These are phyloP conservation scores for Trinectes maculatus DNA, from an alignment of 2,113 vertebrate species.

Conservation along the genomic window DNA sequence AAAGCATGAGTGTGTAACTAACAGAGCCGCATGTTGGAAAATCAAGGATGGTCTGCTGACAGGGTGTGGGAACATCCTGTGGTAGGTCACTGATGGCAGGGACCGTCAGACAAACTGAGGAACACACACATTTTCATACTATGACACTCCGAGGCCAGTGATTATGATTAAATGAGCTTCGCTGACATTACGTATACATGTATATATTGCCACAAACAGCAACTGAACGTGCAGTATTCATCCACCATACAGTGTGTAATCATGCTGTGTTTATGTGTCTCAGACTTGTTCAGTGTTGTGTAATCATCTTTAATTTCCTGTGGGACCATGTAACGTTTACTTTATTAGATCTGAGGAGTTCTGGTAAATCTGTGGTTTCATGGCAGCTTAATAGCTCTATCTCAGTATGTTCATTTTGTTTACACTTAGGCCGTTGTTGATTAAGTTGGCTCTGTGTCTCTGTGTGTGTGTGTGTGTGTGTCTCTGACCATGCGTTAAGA, in stretches of 20 bases:
- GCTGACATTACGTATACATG: too few relatives aligned
- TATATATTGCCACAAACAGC: too few relatives aligned
- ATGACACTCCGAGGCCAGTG: neutral
- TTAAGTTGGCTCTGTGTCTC: neutral
- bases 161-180: too few relatives aligned
- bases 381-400: neutral
- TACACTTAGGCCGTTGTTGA: neutral
- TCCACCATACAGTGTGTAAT: too few relatives aligned
- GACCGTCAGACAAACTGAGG: neutral
- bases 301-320: neutral
- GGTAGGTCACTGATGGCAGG: constrained; percentile 42
- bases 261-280: neutral
- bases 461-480: constrained; percentile 3
- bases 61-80: constrained; percentile 59
- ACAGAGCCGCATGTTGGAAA: too few relatives aligned
- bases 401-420: constrained; percentile 7
- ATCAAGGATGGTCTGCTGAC: constrained; percentile 19
- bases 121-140: constrained; percentile 7
- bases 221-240: too few relatives aligned
- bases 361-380: constrained; percentile 1
- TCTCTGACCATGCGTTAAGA: constrained; percentile 42
- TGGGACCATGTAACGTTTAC: neutral
- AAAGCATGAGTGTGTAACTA: too few relatives aligned
- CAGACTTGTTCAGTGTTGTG: neutral
- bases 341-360: neutral